These are phyloP conservation scores for Cantharis rustica DNA, from an alignment of 2,888 invertebrate genomes.

Conservation along the genomic window DNA sequence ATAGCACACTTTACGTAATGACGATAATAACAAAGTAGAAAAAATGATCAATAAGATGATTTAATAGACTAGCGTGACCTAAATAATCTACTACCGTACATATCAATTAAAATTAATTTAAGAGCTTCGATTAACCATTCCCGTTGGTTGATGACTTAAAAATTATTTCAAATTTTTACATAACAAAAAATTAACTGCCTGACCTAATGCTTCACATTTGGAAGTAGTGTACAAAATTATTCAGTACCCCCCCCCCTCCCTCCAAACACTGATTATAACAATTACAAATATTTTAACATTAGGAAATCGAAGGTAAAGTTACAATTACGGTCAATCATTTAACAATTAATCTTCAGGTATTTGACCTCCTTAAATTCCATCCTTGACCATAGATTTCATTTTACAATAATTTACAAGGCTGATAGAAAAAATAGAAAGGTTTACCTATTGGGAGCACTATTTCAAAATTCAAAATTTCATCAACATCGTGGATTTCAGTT, in stretches of 20 bases:
- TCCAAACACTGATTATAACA: no score
- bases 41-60: neutral
- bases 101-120: neutral
- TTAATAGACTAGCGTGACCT: neutral
- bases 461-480: no score
- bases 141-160: neutral
- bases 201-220: neutral
- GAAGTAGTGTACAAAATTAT: neutral
- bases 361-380: neutral
- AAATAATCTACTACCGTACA: neutral
- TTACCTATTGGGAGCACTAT: neutral
- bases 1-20: neutral
- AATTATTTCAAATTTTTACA: neutral
- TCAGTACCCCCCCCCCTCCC: neutral
- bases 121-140: neutral
- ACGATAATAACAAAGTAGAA: neutral
- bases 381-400: neutral
- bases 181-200: neutral
- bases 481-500: no score
- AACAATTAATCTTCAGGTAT: neutral
- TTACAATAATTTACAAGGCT: neutral
- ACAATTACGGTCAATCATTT: neutral
- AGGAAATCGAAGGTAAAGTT: neutral
- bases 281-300: neutral
- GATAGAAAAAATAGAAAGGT: neutral